phyloP scores from a whole-genome alignment of 2,113 vertebrate species.

The Lipotes vexillifer region DNA sequence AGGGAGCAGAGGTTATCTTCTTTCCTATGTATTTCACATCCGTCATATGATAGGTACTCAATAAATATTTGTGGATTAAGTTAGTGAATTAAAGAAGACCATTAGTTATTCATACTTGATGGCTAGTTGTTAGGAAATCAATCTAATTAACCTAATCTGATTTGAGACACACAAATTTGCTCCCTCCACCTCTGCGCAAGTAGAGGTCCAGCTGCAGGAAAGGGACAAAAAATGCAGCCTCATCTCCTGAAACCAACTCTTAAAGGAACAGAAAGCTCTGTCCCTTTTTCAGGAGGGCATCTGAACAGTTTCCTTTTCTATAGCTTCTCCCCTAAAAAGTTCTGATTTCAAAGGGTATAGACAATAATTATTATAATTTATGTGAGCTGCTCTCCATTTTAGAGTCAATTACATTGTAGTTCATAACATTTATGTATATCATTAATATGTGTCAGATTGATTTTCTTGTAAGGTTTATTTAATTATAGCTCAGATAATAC shows the following conservation, averaged over 20 bases:
- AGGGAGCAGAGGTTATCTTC: neutral
- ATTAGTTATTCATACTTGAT: neutral
- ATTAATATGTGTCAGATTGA: conserved; percentile 45
- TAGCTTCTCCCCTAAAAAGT: neutral
- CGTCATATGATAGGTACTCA: neutral
- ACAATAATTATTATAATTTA: conserved; percentile 40
- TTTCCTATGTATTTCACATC: neutral
- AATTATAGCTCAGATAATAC: neutral
- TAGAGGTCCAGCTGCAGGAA: neutral
- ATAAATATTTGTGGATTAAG: neutral
- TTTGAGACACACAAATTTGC: neutral
- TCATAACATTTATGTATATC: conserved; percentile 36
- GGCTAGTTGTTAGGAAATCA: neutral
- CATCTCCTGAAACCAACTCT: neutral
- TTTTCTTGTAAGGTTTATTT: conserved; percentile 7
- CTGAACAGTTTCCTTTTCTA: neutral
- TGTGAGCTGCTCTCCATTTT: neutral
- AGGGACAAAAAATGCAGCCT: neutral
- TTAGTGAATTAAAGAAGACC: neutral
- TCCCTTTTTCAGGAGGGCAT: neutral
- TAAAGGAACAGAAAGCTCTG: neutral
- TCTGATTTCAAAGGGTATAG: neutral
- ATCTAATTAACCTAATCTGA: neutral
- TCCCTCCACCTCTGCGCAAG: neutral
- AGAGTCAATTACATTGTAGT: conserved; percentile 43